A percentile compares a stretch with the other conserved stretches of the same genome.
Evolutionary conservation across 2,888 invertebrate species (phyloP).

Genomic region (Lepidocyrtoides sp.): DNA sequence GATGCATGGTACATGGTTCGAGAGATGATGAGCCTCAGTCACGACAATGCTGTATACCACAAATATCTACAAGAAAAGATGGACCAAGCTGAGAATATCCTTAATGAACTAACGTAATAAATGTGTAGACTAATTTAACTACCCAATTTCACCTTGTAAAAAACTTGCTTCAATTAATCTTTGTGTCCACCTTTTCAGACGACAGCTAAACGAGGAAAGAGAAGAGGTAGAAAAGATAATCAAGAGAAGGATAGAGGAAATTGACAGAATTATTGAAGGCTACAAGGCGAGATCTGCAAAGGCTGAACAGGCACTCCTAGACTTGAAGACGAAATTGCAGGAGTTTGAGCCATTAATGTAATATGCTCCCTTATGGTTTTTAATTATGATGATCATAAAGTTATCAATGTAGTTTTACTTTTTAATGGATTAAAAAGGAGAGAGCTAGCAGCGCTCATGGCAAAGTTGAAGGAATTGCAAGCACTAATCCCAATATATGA

Average conservation of each 20-base stretch:
- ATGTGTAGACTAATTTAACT: neutral
- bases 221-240: conserved; percentile 81
- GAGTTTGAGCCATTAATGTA: conserved; percentile 84
- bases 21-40: conserved; percentile 81
- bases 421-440: conserved; percentile 53
- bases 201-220: conserved; percentile 76
- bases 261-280: conserved; percentile 75
- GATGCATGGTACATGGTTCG: conserved; percentile 84
- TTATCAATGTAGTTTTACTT: neutral
- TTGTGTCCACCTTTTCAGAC: conserved; percentile 49
- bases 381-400: neutral
- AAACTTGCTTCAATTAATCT: neutral
- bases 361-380: too few species aligned
- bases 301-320: conserved; percentile 73
- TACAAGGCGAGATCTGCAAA: conserved; percentile 72
- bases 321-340: conserved; percentile 75
- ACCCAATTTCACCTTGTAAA: neutral
- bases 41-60: conserved; percentile 83
- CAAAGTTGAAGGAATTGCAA: conserved; percentile 78
- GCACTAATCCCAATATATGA: conserved; percentile 83
- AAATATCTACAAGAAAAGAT: conserved; percentile 82
- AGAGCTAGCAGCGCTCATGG: conserved; percentile 81
- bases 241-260: conserved; percentile 69
- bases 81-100: conserved; percentile 79
- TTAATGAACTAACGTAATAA: conserved; percentile 78